Evolutionary conservation across 2,113 vertebrate genomes (phyloP), one percentile per base, ranked within the genome.

Genomic region (Cyphomyrus plagiostoma): DNA sequence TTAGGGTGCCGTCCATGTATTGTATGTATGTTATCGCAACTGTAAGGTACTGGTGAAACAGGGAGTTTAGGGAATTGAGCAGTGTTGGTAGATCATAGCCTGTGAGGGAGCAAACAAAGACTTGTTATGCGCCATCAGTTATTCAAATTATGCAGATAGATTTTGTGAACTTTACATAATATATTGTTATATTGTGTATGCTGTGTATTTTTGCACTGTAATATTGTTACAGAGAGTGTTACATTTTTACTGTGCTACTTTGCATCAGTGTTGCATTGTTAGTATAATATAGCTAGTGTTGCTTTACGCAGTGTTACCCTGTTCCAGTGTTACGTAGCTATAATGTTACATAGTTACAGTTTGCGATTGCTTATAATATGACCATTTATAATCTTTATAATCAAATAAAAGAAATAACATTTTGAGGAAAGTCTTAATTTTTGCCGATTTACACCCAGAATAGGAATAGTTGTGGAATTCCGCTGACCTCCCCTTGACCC

Each of bases 401-500:
- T 42, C 74, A 80, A 8, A 3, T 77, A 17, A 77, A 15, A 77
- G 1, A 77, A 66, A 66, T 30, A 70, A 70, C 62, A 13, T 70
- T 70, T 30, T 11, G 13, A 30, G 10, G 2, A 30, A 86, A 9
- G 23, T 50, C n/a, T 86, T 49, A 15, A 49, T 48, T 39, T n/a
- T 15, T 39, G n/a, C 17, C 15, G 8, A 48, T 80, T 39, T 50
- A 21, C 10, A 15, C 8, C 7, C 46, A 17, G 66, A 77, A 50
- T 23, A 21, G 19, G 30, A 17, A 17, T n/a, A 45, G 48, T 48
- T 56, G 53, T 62, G 50, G 23, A 48, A 66, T 62, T 66, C 49
- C 90, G 74, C 91, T 94, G 92, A 35, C 35, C 35, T 35, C 35
- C 35, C 1, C 35, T 94, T 93, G 93, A 93, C 35, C n/a, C 92